Evolutionary conservation across 2,797 vertebrate species (phyloP), one percentile per base, ranked within the genome.

Genomic region (Hydrolagus colliei): DNA sequence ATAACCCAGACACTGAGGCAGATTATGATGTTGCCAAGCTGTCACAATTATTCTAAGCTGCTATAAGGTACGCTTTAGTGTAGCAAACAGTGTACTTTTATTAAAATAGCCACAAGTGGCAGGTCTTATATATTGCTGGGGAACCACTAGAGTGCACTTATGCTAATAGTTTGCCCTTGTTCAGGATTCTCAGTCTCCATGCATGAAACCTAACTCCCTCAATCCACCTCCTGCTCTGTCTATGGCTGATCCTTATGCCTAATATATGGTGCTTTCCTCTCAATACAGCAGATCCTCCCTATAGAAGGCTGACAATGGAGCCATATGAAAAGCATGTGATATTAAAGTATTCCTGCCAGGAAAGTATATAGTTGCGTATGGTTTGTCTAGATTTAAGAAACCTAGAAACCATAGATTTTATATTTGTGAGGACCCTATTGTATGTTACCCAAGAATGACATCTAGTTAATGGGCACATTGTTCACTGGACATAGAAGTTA

Each of bases 91-190:
- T 59, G 9, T 20, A 77, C 79, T 71, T 80, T 84, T 71, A 84
- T 84, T 84, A 41, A 84, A 84, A 71, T 35, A n/a, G 79, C 65
- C 79, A 84, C 67, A 84, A 84, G 52, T 18, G 35, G 71, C 63
- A 84, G 68, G 79, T 68, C 79, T 84, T 84, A 68, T 84, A 71
- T 32, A 32, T 71, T 71, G 62, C 65, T 84, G 20, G 71, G 52
- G 65, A 84, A 41, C 65, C 41, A 52, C 79, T 35, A 35, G 65
- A 32, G 32, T 67, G 65, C 79, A 71, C 62, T 84, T 41, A 84
- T 35, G 41, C 41, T 52, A 52, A 84, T 27, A 71, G 65, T 9
- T 84, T 35, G 27, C 74, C 79, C 71, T 27, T n/a, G 18, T 32
- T 84, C 65, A 41, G 32, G 79, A 84, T 84, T 84, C 67, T 63